Base-by-base conservation (phyloP, 2,797 vertebrate species). In the Leuciscus waleckii region DNA sequence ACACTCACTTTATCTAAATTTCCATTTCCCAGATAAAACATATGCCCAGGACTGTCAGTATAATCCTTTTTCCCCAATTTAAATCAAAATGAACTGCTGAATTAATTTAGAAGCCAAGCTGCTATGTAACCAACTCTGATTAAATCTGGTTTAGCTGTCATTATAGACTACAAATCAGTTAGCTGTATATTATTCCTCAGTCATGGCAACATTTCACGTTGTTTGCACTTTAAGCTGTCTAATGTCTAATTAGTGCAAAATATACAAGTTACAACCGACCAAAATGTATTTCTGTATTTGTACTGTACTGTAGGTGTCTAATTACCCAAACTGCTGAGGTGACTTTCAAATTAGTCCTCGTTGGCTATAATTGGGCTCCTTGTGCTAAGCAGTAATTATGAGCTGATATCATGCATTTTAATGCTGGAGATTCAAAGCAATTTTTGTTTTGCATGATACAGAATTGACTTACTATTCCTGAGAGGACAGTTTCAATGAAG, bases 341-440 rank as follows among this genome's bases (percentile, higher is more conserved):
- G 68, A 89, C 87, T 82, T 89, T 92, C 90, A 91, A 91, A 94
- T 93, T 93, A 95, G 86, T 85, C 84, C 83, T 90, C 76, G 88
- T 91, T 91, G 92, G 91, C 91, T 91, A 90, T 94, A 94, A 95
- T 93, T 94, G 92, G 91, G 90, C 91, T 88, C 92, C 91, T 87
- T 92, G 91, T 88, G 92, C 80, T 81, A 74, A 87, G 81, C 74
- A 82, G 89, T 91, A 92, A 93, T 95, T 93, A 90, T 89, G 87
- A 80, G 85, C 80, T 54, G 61, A 86, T 83, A 71, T 86, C 49
- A n/a, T 65, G 79, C 58, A 74, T 88, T 82, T 37, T 17, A 56
- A 75, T 88, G 73, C 68, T 88, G 88, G 86, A 85, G 80, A 92
- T 89, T 85, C 83, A 85, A 90, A 87, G 77, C 85, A 71, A 87